Evolutionary conservation across 2,113 vertebrate species (phyloP).

Genomic region (Channa maculata): DNA sequence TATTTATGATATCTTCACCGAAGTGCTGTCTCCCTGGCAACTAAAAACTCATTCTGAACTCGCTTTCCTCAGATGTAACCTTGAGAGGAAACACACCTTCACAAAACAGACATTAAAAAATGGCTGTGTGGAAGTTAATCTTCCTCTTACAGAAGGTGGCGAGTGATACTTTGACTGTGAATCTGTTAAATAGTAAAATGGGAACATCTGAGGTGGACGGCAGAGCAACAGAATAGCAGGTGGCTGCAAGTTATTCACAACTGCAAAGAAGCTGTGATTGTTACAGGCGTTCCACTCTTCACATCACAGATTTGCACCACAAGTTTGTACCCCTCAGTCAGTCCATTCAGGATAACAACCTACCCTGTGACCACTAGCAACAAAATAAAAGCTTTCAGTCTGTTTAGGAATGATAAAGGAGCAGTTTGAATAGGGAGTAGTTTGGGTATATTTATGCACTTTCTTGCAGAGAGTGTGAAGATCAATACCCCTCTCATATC

Average conservation of each 20-base stretch:
- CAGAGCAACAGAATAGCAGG: conserved; percentile 2
- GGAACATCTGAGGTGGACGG: conserved; percentile 1
- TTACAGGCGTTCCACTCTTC: conserved; percentile 22
- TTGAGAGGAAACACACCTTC: conserved; percentile 23
- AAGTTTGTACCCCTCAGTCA: neutral
- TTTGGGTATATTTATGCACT: neutral
- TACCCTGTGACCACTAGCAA: neutral
- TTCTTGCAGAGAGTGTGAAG: neutral
- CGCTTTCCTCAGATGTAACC: conserved; percentile 38
- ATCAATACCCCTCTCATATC: neutral
- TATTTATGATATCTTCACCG: conserved; percentile 17
- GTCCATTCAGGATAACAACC: neutral
- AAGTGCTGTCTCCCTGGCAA: conserved; percentile 55
- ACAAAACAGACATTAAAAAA: neutral
- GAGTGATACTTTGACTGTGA: conserved; percentile 14
- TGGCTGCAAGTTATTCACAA: conserved; percentile 5
- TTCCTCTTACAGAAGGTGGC: neutral
- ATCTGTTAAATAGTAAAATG: conserved; percentile 24
- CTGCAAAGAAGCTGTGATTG: conserved; percentile 5
- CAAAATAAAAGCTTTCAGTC: neutral
- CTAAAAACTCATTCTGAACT: conserved; percentile 37
- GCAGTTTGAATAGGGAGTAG: neutral
- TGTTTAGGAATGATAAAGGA: neutral
- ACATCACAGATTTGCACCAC: conserved; percentile 7
- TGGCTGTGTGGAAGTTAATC: neutral